A percentile compares a stretch with the other conserved stretches of the same genome.
These are phyloP conservation scores for Eciton burchellii DNA, from an alignment of 1,140 invertebrate species.

Conservation along the genomic window DNA sequence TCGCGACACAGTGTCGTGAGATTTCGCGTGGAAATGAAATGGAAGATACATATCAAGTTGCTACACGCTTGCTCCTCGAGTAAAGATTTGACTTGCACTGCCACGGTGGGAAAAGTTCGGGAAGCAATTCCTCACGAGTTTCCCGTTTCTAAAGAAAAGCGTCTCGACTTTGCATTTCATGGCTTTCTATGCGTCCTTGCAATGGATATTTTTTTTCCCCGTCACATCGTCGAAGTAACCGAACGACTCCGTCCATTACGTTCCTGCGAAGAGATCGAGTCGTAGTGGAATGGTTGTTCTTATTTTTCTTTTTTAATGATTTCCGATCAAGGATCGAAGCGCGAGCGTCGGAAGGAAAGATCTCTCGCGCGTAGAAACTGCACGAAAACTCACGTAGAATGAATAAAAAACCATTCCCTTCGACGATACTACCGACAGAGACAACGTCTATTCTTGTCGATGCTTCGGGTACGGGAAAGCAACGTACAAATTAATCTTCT, in stretches of 20 bases:
- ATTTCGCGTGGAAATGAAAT: constrained; percentile 6
- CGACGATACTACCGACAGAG: background rate
- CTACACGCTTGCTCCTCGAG: constrained; percentile 23
- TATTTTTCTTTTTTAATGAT: background rate
- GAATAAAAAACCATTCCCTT: background rate
- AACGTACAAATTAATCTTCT: constrained; percentile 71
- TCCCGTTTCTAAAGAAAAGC: constrained; percentile 14
- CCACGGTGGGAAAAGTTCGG: constrained; percentile 4
- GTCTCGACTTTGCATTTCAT: constrained; percentile 22
- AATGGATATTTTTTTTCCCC: constrained; percentile 46
- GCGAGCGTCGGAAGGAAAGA: background rate
- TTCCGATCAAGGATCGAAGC: background rate
- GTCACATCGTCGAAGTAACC: constrained; percentile 1
- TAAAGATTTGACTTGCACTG: constrained; percentile 27
- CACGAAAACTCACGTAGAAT: constrained; percentile 19
- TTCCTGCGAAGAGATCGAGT: background rate
- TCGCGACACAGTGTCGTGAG: background rate
- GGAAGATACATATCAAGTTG: background rate
- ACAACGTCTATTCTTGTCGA: constrained; percentile 50
- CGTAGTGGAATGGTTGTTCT: background rate
- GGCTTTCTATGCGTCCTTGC: constrained; percentile 11
- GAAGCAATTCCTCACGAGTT: constrained; percentile 41
- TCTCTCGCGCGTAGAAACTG: background rate
- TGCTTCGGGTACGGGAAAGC: constrained; percentile 19
- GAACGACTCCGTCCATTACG: background rate